These are phyloP conservation scores for Equus quagga DNA, from an alignment of 2,113 vertebrate species.

Conservation along the genomic window DNA sequence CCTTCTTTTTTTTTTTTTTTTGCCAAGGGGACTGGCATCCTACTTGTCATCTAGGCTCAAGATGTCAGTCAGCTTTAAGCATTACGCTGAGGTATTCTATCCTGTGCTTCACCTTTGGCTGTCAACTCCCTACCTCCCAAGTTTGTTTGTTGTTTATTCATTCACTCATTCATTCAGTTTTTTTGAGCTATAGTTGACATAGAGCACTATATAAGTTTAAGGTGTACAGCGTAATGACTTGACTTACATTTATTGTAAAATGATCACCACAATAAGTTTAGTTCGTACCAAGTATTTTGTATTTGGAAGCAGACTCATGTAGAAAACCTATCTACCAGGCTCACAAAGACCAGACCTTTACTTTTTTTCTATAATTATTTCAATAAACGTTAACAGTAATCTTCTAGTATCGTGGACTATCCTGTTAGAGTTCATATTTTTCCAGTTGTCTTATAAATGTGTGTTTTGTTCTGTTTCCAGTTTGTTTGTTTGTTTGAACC, in stretches of 20 bases:
- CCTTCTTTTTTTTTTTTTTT: neutral
- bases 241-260: neutral
- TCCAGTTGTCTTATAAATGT: neutral
- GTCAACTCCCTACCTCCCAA: neutral
- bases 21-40: neutral
- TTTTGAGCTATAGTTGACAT: too few species aligned
- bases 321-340: neutral
- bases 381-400: neutral
- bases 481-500: constrained; percentile 20
- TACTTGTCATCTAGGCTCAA: neutral
- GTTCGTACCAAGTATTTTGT: neutral
- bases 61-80: neutral
- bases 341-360: neutral
- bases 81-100: neutral
- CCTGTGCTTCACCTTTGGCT: neutral
- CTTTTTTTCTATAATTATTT: neutral
- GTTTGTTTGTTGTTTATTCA: neutral
- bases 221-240: neutral
- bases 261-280: neutral
- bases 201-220: neutral
- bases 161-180: neutral
- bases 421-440: neutral
- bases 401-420: neutral
- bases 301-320: neutral
- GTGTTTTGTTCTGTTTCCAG: neutral